Base-by-base conservation (phyloP, 1,140 invertebrate species). In the Sinonovacula constricta region DNA sequence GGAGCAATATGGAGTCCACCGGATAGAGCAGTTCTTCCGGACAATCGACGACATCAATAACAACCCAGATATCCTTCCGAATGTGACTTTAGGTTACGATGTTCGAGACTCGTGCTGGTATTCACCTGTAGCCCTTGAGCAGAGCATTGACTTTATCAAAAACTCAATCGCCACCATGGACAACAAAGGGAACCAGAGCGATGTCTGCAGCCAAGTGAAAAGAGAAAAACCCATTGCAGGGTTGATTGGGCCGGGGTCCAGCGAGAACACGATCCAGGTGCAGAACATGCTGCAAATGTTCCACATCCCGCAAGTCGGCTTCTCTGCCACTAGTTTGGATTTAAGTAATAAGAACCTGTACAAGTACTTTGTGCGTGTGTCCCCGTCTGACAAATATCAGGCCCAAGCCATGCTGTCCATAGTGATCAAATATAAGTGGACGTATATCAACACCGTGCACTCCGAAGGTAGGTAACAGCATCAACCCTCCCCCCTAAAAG, bases 101-200 rank as follows among this genome's bases (percentile, higher is more conserved):
- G 95, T 95, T 49, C 90, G 95, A 24, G 95, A 96, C 88, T 95
- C 95, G 5, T 96, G 95, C 88, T 96, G 95, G 95, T 95, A 94
- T 81, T 93, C 94, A 0, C 93, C 95, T 1, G 94, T 95, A 15
- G 95, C 95, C 22, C 91, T 96, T 49, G 95, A 95, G 88, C 94
- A 96, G 88, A 94, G 93, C 81, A 94, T 95, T 65, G 94, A 95
- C 87, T 93, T 95, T 79, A 94, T 95, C 56, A 91, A 94, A 39
- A 94, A 95, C 86, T 93, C 93, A n/a, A 94, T 91, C 24, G 85
- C 89, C 14, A 87, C 84, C 62, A 62, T 84, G 30, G 83, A 88
- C 30, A 77, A 83, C 26, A n/a, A n/a, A n/a, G 65, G 49, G 18
- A 60, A 69, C 10, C 34, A 51, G 3, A 81, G 76, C 34, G 45